These are phyloP conservation scores for Illadopsis cleaveri DNA, from an alignment of 2,113 vertebrate genomes.

Conservation along the genomic window DNA sequence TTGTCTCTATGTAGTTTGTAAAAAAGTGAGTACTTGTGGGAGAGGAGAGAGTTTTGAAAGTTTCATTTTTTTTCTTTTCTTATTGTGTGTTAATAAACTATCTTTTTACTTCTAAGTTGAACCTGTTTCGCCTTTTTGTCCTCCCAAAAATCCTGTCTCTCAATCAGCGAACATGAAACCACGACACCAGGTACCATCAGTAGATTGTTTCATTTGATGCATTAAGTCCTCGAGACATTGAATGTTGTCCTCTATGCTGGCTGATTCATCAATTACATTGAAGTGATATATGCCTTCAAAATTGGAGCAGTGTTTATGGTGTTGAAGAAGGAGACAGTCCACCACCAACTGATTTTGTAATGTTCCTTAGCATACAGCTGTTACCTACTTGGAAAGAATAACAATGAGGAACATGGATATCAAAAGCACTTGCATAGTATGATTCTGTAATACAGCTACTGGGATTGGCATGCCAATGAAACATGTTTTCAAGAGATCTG, in stretches of 20 bases:
- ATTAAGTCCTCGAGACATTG: background rate
- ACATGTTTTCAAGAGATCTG: background rate
- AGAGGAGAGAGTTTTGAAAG: too few species aligned
- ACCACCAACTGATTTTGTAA: background rate
- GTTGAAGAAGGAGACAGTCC: background rate
- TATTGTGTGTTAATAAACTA: too few species aligned
- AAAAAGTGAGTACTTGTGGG: too few species aligned
- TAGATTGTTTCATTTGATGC: background rate
- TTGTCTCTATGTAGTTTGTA: too few species aligned
- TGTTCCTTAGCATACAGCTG: background rate
- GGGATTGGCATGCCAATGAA: background rate
- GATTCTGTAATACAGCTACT: background rate
- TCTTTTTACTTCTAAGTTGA: too few species aligned
- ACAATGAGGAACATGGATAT: background rate
- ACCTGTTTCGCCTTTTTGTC: too few species aligned
- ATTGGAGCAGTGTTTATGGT: background rate
- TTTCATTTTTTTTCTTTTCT: too few species aligned
- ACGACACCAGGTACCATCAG: background rate
- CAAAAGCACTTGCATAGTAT: background rate
- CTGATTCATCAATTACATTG: background rate
- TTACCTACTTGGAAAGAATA: background rate
- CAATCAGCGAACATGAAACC: too few species aligned
- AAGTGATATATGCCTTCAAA: background rate
- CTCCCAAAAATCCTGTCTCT: too few species aligned
- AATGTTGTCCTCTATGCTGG: background rate